Percentiles rank a stretch among this genome's conserved stretches.
phyloP scores from a whole-genome alignment of 2,888 invertebrate species.

The Girardia tigrina region DNA sequence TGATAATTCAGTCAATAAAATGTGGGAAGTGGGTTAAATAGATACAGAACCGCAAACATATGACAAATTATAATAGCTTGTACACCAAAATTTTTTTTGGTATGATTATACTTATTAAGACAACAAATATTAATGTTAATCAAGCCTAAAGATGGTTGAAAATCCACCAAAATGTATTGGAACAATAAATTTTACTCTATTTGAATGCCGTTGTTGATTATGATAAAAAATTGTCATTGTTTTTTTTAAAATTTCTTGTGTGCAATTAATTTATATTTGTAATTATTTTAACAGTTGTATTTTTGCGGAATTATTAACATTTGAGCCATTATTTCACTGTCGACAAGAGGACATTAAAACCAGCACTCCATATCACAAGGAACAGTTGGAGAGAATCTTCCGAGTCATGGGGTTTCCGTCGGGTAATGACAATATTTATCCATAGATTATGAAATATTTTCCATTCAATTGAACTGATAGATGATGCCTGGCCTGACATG shows the following conservation, averaged over 20 bases:
- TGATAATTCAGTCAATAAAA: too few relatives aligned
- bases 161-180: too few relatives aligned
- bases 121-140: too few relatives aligned
- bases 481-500: slow-evolving; percentile 93
- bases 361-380: slow-evolving; percentile 96
- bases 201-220: too few relatives aligned
- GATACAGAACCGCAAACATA: too few relatives aligned
- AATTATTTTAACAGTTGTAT: slow-evolving; percentile 83
- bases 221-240: too few relatives aligned
- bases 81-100: too few relatives aligned
- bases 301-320: slow-evolving; percentile 92
- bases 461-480: slow-evolving; percentile 39
- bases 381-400: slow-evolving; percentile 91
- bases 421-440: slow-evolving; percentile 41
- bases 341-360: slow-evolving; percentile 98
- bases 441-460: neutral
- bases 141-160: too few relatives aligned
- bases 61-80: too few relatives aligned
- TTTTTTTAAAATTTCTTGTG: neutral
- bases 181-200: too few relatives aligned
- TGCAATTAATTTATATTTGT: neutral
- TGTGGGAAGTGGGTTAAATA: too few relatives aligned
- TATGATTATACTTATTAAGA: too few relatives aligned
- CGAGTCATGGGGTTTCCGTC: slow-evolving; percentile 97
- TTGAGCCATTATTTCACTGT: slow-evolving; percentile 97